These are phyloP conservation scores for Caenorhabditis inopinata DNA, from an alignment of 1,140 invertebrate species.

Conservation along the genomic window DNA sequence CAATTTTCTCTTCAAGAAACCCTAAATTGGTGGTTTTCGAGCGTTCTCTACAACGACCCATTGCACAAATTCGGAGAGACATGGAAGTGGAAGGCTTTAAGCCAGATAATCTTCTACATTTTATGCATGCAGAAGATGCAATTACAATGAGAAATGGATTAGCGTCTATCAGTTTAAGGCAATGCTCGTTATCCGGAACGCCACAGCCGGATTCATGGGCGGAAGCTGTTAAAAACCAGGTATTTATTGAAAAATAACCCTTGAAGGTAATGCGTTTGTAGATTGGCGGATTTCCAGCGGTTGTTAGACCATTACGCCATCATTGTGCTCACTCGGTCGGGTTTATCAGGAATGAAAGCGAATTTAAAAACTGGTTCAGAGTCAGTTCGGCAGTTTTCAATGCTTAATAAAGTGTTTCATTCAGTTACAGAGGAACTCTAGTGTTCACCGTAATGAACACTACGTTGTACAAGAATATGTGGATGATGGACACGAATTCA, in stretches of 20 bases:
- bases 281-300: slow-evolving; percentile 44
- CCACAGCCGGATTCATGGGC: slow-evolving; percentile 37
- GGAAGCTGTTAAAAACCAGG: slow-evolving; percentile 37
- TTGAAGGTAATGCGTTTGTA: background rate
- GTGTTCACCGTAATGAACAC: slow-evolving; percentile 32
- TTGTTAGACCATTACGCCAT: slow-evolving; percentile 26
- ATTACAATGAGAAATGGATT: slow-evolving; percentile 38
- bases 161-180: slow-evolving; percentile 27
- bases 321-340: slow-evolving; percentile 43
- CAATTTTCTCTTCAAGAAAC: slow-evolving; percentile 35
- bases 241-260: background rate
- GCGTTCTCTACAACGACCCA: slow-evolving; percentile 24
- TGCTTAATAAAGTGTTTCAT: background rate
- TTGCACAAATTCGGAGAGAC: slow-evolving; percentile 42
- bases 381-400: background rate
- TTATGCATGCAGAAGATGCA: slow-evolving; percentile 15
- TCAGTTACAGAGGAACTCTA: slow-evolving; percentile 34
- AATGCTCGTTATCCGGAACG: slow-evolving; percentile 41
- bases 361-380: slow-evolving; percentile 38
- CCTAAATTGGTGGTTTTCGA: slow-evolving; percentile 33
- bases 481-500: slow-evolving; percentile 38
- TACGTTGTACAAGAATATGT: slow-evolving; percentile 43
- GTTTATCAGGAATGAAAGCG: slow-evolving; percentile 35
- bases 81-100: slow-evolving; percentile 39
- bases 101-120: slow-evolving; percentile 22